Evolutionary conservation across 1,140 invertebrate species (phyloP).

Genomic region (Spodoptera litura): DNA sequence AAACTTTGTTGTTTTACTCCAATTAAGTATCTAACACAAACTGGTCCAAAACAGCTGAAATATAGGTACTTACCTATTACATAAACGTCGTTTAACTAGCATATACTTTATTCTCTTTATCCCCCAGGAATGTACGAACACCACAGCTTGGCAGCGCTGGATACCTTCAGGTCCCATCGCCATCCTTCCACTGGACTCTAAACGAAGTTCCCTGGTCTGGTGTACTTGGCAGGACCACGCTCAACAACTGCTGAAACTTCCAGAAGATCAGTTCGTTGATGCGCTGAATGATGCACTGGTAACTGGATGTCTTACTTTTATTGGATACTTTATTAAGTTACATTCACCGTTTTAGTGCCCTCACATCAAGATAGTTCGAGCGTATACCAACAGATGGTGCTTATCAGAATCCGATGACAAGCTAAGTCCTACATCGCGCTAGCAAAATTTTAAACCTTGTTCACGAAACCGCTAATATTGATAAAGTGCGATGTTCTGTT

Average conservation of each 20-base stretch:
- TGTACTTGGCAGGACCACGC: slow-evolving; percentile 92
- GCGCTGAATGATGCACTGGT: slow-evolving; percentile 95
- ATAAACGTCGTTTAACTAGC: too few relatives aligned
- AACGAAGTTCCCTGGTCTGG: slow-evolving; percentile 96
- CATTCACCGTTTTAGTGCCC: too few relatives aligned
- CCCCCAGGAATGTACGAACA: slow-evolving; percentile 90
- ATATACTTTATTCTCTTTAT: slow-evolving; percentile 37
- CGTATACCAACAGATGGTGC: too few relatives aligned
- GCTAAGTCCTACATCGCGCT: too few relatives aligned
- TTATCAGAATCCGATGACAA: too few relatives aligned
- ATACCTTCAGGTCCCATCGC: slow-evolving; percentile 96
- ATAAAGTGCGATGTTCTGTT: too few relatives aligned
- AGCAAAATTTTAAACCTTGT: too few relatives aligned
- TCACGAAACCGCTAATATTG: too few relatives aligned
- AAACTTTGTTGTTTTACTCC: neutral
- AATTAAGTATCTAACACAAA: too few relatives aligned
- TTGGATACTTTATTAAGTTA: neutral
- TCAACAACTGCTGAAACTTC: slow-evolving; percentile 89
- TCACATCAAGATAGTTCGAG: too few relatives aligned
- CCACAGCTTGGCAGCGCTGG: slow-evolving; percentile 98
- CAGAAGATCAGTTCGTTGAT: slow-evolving; percentile 94
- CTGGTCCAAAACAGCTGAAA: too few relatives aligned
- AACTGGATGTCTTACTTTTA: slow-evolving; percentile 56
- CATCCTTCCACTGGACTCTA: slow-evolving; percentile 93
- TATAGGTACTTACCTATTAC: too few relatives aligned